These are phyloP conservation scores for Lasioglossum figueresi DNA, from an alignment of 2,888 invertebrate genomes.

Conservation along the genomic window DNA sequence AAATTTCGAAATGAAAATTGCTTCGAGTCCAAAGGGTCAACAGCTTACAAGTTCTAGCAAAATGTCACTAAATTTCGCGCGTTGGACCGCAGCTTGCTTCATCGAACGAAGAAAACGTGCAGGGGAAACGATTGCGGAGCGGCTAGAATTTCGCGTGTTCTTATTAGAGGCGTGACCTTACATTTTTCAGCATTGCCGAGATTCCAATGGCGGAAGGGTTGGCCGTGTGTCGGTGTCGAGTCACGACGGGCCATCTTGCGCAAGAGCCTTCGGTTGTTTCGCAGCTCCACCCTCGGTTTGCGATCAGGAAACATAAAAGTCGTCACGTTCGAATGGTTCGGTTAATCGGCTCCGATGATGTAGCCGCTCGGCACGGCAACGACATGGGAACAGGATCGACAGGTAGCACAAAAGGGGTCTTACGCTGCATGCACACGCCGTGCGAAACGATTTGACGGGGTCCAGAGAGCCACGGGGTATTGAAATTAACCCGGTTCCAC, in stretches of 20 bases:
- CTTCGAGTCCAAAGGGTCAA: no score
- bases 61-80: no score
- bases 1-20: no score
- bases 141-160: neutral
- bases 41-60: no score
- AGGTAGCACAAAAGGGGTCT: constrained; percentile 53
- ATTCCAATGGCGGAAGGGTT: neutral
- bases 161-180: neutral
- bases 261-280: constrained; percentile 39
- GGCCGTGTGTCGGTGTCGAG: constrained; percentile 28
- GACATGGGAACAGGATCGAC: constrained; percentile 69
- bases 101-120: neutral
- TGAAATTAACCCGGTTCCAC: constrained; percentile 44
- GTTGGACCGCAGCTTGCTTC: no score
- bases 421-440: constrained; percentile 20
- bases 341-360: constrained; percentile 68
- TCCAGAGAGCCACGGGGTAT: constrained; percentile 25
- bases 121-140: neutral
- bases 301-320: constrained; percentile 69
- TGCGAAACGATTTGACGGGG: constrained; percentile 57
- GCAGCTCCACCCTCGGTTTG: constrained; percentile 33
- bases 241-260: constrained; percentile 52
- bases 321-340: constrained; percentile 69
- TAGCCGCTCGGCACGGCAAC: constrained; percentile 55
- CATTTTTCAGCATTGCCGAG: constrained; percentile 6